Evolutionary conservation across 2,797 vertebrate genomes (phyloP).

Genomic region (Pseudochaenichthys georgianus): DNA sequence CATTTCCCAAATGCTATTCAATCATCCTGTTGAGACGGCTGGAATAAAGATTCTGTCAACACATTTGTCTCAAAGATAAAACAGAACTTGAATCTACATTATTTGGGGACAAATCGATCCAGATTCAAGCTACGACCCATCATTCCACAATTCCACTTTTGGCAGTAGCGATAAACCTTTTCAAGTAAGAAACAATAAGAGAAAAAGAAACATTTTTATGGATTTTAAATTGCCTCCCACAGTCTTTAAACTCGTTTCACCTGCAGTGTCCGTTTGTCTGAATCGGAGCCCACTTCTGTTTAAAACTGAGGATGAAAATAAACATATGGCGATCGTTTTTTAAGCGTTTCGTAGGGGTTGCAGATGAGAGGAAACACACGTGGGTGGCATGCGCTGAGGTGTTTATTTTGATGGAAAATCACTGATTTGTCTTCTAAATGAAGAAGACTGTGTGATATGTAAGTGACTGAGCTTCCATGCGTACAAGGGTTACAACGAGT

Average conservation of each 20-base stretch:
- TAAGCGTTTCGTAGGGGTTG: conserved; percentile 37
- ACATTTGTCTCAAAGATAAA: too few relatives aligned
- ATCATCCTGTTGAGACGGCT: background rate
- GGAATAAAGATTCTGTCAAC: conserved; percentile 13
- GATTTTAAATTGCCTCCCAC: background rate
- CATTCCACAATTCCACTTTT: conserved; percentile 8
- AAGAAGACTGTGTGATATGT: background rate
- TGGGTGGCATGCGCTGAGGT: background rate
- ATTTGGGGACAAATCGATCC: conserved; percentile 5
- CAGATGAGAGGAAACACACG: conserved; percentile 34
- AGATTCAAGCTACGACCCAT: background rate
- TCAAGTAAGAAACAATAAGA: background rate
- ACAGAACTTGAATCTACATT: background rate
- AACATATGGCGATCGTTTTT: conserved; percentile 28
- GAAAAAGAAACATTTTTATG: background rate
- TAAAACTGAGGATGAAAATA: conserved; percentile 12
- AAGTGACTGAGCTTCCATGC: background rate
- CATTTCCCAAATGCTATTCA: conserved; percentile 7
- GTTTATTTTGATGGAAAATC: conserved; percentile 29
- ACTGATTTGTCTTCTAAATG: background rate
- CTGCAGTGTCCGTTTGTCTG: background rate
- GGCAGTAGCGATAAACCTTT: background rate
- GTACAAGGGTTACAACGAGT: background rate
- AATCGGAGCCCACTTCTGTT: conserved; percentile 13
- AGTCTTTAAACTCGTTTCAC: conserved; percentile 4